Evolutionary conservation across 2,797 vertebrate genomes (phyloP), one percentile per base, ranked within the genome.

Genomic region (Lateolabrax maculatus): DNA sequence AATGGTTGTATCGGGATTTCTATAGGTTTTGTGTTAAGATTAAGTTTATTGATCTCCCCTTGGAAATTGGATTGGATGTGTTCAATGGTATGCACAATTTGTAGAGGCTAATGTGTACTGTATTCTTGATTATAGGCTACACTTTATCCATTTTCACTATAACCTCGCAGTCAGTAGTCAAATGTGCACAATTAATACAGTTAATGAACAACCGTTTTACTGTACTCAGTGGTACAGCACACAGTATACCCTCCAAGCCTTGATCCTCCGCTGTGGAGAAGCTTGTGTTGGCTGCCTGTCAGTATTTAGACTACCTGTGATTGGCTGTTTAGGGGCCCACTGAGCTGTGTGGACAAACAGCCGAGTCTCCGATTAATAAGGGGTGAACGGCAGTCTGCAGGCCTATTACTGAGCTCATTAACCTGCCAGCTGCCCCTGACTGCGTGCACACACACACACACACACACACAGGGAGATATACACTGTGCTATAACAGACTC

Each of bases 351-450:
- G 82, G 80, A 85, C 88, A 85, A 89, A 87, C 85, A 85, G 75
- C 31, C 12, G 57, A 84, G 85, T 80, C 79, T 88, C 84, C 15
- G 46, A 86, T 86, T 87, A 92, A 90, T 90, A 90, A 87, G 81
- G 74, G 78, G 53, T 86, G 84, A 88, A 85, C 53, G 12, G 75
- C 82, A 82, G 87, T 69, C 77, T 79, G 79, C 79, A 87, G 83
- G 80, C 68, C 82, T 72, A 88, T 91, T 90, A 88, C 81, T 84
- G 83, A 91, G 87, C 84, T 90, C 90, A 90, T 92, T 89, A 90
- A 90, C 89, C 87, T 75, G 80, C 76, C 78, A 77, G 84, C 82
- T 67, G 80, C 81, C 84, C 81, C 61, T 34, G 19, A 49, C 58
- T 13, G 0, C 37, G 5, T 8, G 25, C 39, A 37, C 62, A 61